A percentile compares a stretch with the other conserved stretches of the same genome.
phyloP scores from a whole-genome alignment of 2,113 vertebrate genomes.

The Cricetomys ansorgei region DNA sequence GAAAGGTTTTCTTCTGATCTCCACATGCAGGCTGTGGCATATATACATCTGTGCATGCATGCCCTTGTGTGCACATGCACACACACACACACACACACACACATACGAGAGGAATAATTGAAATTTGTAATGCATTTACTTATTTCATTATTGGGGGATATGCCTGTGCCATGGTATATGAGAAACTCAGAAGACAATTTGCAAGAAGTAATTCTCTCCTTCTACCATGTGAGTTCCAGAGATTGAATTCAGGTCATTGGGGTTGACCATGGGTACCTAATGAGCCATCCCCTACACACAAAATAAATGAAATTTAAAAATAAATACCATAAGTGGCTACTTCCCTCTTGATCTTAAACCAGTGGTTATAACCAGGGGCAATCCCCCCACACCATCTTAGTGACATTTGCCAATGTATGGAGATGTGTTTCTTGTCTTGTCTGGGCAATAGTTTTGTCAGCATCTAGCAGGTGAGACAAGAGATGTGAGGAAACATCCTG shows the following conservation, averaged over 20 bases:
- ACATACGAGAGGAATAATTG: not conserved
- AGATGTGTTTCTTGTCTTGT: not conserved
- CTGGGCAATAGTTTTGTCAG: accelerated
- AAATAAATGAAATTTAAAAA: not conserved
- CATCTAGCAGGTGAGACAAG: not conserved
- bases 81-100: no score
- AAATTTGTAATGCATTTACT: not conserved
- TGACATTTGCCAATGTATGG: not conserved
- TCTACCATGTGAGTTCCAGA: not conserved
- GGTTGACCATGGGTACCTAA: not conserved
- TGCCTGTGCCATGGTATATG: not conserved
- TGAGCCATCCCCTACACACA: not conserved
- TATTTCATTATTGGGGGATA: not conserved
- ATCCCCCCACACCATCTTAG: not conserved
- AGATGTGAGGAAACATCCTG: not conserved
- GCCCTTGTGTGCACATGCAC: no score
- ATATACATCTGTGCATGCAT: not conserved
- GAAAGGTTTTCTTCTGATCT: not conserved
- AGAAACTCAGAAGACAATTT: not conserved
- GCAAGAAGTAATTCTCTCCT: not conserved
- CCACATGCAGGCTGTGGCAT: not conserved
- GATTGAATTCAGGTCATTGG: not conserved
- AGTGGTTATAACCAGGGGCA: not conserved
- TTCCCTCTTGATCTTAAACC: not conserved
- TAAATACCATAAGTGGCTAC: not conserved